Evolutionary conservation across 2,797 vertebrate species (phyloP), one percentile per base, ranked within the genome.

Genomic region (Microchirus variegatus): DNA sequence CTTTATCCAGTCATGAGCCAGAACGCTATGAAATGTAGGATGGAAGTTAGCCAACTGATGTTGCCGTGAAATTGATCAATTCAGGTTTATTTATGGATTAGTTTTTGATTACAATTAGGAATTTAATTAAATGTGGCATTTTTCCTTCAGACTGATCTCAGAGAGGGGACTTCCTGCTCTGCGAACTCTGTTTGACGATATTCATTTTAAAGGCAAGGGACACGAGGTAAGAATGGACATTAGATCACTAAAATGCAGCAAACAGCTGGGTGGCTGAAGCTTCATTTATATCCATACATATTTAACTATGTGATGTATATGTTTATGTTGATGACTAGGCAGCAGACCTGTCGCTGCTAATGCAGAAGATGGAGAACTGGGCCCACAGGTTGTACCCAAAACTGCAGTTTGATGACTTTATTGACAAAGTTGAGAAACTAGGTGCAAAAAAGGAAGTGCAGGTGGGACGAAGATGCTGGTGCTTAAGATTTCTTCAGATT

Each of bases 281-380:
- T 42, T 42, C 12, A 42, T 42, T 42, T 42, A 12, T 6, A 42
- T 5, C 12, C 15, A 31, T 31, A 31, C 12, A 2, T 40, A 3
- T 40, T 40, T 14, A 14, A 42, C 9, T 3, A 18, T 10, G 10
- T 5, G 16, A 31, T 16, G 51, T 38, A 36, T 19, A 4, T 55
- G 14, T 52, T 14, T 46, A 12, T 55, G 14, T 52, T 14, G 44
- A 12, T 50, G 3, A 2, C 9, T 74, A 99, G 97, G 92, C 90
- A 7, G 95, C 96, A 43, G 94, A 99, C 79, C 85, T 99, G 77
- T 94, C 88, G 75, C 91, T 89, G 1, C 89, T 98, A 3, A 93
- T 99, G 75, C 92, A 83, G 53, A 95, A 92, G 43, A 97, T 98
- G 96, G 96, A 99, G 83, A 98, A 99, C 87, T 99, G 97, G 97